These are phyloP conservation scores for Vulpes vulpes DNA, from an alignment of 2,113 vertebrate genomes.

Conservation along the genomic window DNA sequence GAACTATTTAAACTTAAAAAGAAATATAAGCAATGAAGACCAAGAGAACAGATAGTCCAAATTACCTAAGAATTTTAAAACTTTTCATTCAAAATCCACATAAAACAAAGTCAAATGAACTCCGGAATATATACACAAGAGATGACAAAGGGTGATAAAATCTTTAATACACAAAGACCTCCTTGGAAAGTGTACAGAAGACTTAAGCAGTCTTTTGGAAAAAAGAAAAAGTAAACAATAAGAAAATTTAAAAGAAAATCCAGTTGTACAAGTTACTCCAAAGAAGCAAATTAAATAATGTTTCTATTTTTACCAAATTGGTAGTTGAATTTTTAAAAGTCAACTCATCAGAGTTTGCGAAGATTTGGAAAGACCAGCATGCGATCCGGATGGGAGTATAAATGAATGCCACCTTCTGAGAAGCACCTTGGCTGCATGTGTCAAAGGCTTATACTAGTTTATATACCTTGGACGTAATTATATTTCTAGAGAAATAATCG, in stretches of 20 bases:
- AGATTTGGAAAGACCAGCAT: not conserved
- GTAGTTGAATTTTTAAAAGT: not conserved
- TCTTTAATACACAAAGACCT: not conserved
- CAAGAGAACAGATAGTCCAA: not conserved
- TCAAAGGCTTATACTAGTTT: too few relatives aligned
- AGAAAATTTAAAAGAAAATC: not conserved
- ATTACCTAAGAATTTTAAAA: not conserved
- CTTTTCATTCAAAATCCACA: not conserved
- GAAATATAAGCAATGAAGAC: not conserved
- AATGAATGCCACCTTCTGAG: not conserved
- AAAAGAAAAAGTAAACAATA: not conserved
- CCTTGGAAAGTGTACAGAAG: not conserved
- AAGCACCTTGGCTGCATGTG: too few relatives aligned
- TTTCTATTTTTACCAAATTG: not conserved
- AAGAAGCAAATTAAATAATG: not conserved
- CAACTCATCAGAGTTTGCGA: not conserved
- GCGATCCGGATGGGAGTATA: not conserved
- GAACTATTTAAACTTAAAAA: not conserved
- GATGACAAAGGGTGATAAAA: not conserved
- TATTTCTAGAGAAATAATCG: not conserved
- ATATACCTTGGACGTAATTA: too few relatives aligned
- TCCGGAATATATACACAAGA: not conserved
- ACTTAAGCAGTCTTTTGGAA: not conserved
- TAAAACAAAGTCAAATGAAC: not conserved
- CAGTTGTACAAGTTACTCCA: not conserved